Base-by-base conservation (phyloP, 2,113 vertebrate species). In the Corynorhinus townsendii region DNA sequence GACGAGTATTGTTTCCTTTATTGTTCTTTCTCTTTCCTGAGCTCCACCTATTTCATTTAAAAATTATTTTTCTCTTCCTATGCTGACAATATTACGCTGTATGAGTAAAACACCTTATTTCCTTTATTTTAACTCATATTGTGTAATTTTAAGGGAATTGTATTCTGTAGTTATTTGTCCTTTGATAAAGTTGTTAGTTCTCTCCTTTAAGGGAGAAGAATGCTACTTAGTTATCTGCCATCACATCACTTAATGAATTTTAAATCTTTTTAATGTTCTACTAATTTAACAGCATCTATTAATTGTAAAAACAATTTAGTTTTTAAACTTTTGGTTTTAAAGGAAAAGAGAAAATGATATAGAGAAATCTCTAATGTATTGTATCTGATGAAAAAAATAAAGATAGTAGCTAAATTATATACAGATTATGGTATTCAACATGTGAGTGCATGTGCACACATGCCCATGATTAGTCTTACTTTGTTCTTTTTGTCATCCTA, bases 101-200 rank as follows among this genome's bases (percentile, higher is more conserved):
- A n/a, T 28, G 33, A 56, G 4, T 79, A 71, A 91, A 66, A 38
- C 0, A 7, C 12, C 75, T 35, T 80, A 84, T 94, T 94, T 86
- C 56, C 12, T 94, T 81, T 79, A 24, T 59, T 76, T 33, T 86
- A 86, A 47, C 69, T 94, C 45, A 56, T 7, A 56, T 59, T 59
- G 43, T 35, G 14, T 69, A 73, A 62, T 85, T 73, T 49, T 80
- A 80, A 85, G 72, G 54, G 47, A 72, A 90, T 80, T 89, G 24
- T 73, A 90, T 69, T 89, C 28, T 45, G 17, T 90, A 43, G 59
- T 81, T 69, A 83, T n/a, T 96, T 93, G 33, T 75, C 26, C 4
- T 80, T 90, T 69, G 66, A 75, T 83, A 80, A 94, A 83, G 28
- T 68, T 86, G 35, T 87, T 83, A 59, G 56, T 69, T n/a, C 15